These are phyloP conservation scores for Harpagus bidentatus DNA, from an alignment of 2,113 vertebrate species.

Conservation along the genomic window DNA sequence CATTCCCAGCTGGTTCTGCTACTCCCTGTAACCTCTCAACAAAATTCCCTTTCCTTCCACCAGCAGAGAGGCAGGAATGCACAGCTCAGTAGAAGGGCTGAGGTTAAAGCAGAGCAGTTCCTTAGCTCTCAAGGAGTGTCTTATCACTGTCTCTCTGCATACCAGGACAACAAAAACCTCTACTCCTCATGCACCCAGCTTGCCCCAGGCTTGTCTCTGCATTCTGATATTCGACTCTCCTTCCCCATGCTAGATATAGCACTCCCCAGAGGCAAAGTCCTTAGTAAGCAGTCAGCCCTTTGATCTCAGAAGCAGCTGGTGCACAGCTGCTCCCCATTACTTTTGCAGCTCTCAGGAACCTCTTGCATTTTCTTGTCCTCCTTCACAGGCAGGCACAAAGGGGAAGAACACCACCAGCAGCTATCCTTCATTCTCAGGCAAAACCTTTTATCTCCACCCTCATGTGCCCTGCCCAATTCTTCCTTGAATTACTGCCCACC, in stretches of 20 bases:
- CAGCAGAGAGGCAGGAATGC: not conserved
- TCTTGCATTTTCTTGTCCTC: not conserved
- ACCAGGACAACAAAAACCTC: not conserved
- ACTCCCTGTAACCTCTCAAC: not conserved
- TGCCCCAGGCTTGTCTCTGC: not conserved
- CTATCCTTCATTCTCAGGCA: not conserved
- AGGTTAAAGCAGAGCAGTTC: not conserved
- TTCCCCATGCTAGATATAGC: constrained; percentile 10
- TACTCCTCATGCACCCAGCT: not conserved
- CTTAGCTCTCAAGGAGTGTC: not conserved
- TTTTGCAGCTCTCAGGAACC: not conserved
- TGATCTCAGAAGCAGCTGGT: constrained; percentile 39
- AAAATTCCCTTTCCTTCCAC: not conserved
- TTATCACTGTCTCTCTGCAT: not conserved
- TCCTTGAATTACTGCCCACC: not conserved
- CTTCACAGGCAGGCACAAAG: not conserved
- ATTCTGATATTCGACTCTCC: not conserved
- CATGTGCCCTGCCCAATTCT: not conserved
- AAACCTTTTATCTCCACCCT: not conserved
- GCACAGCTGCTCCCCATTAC: constrained; percentile 34
- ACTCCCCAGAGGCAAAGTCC: not conserved
- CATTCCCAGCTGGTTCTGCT: not conserved
- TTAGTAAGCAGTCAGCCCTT: not conserved
- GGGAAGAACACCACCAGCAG: not conserved
- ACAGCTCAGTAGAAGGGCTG: not conserved